phyloP scores from a whole-genome alignment of 2,888 invertebrate species.

The Tolmerus cingulatus region DNA sequence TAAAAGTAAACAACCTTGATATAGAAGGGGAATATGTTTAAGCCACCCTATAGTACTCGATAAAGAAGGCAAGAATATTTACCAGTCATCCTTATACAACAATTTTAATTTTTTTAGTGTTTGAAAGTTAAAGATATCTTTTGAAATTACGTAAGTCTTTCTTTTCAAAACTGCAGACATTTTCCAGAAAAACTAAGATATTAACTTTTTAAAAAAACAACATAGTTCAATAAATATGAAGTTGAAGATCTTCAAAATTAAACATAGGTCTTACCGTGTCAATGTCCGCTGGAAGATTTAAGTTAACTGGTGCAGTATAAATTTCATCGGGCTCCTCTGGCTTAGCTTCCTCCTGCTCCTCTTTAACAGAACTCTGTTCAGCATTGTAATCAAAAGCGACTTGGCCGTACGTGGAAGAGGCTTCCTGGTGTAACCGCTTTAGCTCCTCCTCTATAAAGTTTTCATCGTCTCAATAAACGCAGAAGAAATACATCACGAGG shows the following conservation, averaged over 20 bases:
- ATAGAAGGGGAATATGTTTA: too few species aligned
- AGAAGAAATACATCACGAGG: background rate
- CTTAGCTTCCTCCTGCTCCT: conserved; percentile 63
- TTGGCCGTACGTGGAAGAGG: conserved; percentile 69
- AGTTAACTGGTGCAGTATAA: conserved; percentile 75
- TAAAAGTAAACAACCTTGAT: too few species aligned
- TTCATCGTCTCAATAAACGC: conserved; percentile 7
- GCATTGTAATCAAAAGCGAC: conserved; percentile 80
- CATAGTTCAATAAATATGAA: too few species aligned
- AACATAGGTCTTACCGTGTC: conserved; percentile 67
- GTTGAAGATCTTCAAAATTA: background rate
- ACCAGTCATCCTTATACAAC: too few species aligned
- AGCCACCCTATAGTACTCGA: too few species aligned
- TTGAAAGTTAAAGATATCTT: too few species aligned
- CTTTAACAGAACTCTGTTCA: conserved; percentile 64
- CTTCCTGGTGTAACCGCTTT: conserved; percentile 82
- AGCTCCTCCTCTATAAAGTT: conserved; percentile 84
- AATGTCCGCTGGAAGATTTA: conserved; percentile 80
- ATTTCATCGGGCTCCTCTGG: conserved; percentile 78
- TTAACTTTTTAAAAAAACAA: too few species aligned
- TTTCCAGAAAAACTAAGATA: too few species aligned
- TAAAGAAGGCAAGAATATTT: too few species aligned
- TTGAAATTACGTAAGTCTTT: too few species aligned
- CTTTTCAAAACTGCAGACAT: too few species aligned
- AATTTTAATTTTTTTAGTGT: too few species aligned